These are phyloP conservation scores for Nomada ferruginata DNA, from an alignment of 2,888 invertebrate genomes.

Conservation along the genomic window DNA sequence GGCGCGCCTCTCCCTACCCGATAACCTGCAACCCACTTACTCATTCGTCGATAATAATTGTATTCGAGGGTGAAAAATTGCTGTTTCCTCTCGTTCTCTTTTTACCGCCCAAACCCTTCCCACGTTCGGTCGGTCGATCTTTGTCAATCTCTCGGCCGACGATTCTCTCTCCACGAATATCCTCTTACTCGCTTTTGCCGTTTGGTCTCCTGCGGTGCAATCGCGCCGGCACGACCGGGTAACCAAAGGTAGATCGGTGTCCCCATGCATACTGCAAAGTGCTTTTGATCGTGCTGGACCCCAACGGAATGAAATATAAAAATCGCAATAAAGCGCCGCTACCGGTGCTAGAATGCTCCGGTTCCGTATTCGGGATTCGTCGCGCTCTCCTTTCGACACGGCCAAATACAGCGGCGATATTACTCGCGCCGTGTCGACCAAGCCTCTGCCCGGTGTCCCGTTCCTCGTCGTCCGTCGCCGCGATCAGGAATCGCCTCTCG, in stretches of 20 bases:
- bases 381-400: constrained; percentile 57
- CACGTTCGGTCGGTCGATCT: constrained; percentile 28
- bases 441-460: background rate
- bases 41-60: constrained; percentile 84
- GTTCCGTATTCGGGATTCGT: constrained; percentile 73
- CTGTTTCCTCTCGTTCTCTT: constrained; percentile 70
- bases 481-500: background rate
- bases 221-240: constrained; percentile 55
- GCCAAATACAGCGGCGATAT: constrained; percentile 59
- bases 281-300: constrained; percentile 75
- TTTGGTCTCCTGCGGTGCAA: constrained; percentile 53
- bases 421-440: constrained; percentile 31
- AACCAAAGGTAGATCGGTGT: constrained; percentile 66
- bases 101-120: background rate
- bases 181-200: constrained; percentile 53
- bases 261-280: constrained; percentile 76
- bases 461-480: background rate
- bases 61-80: constrained; percentile 83
- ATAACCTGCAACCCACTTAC: constrained; percentile 79
- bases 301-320: constrained; percentile 78
- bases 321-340: constrained; percentile 78
- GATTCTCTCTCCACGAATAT: constrained; percentile 47
- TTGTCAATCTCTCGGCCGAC: constrained; percentile 33
- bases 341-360: constrained; percentile 71
- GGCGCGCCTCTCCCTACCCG: constrained; percentile 57